These are phyloP conservation scores for Hymenopus coronatus DNA, from an alignment of 2,888 invertebrate genomes.

Conservation along the genomic window DNA sequence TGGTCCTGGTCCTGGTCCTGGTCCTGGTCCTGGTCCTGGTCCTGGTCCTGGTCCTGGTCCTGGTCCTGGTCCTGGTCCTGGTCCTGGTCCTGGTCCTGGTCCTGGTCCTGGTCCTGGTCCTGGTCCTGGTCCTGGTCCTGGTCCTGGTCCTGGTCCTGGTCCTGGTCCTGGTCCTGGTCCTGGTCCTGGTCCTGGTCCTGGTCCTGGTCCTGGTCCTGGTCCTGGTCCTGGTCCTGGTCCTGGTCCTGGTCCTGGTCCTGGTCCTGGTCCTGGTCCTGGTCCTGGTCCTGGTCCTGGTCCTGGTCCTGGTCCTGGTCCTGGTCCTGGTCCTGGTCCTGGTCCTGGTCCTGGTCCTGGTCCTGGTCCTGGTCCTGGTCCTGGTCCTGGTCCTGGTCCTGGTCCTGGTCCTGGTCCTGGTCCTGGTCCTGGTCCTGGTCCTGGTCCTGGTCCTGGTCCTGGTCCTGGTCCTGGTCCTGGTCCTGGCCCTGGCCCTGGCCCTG, in stretches of 20 bases:
- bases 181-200: slow-evolving; percentile 8
- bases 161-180: slow-evolving; percentile 8
- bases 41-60: slow-evolving; percentile 8
- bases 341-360: slow-evolving; percentile 8
- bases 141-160: slow-evolving; percentile 8
- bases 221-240: slow-evolving; percentile 8
- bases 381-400: slow-evolving; percentile 8
- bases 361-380: slow-evolving; percentile 8
- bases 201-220: slow-evolving; percentile 8
- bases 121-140: slow-evolving; percentile 8
- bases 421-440: slow-evolving; percentile 1
- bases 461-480: background rate
- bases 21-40: slow-evolving; percentile 8
- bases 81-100: slow-evolving; percentile 6
- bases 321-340: slow-evolving; percentile 8
- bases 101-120: slow-evolving; percentile 8
- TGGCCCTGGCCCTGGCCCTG: too few species aligned
- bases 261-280: slow-evolving; percentile 6
- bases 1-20: slow-evolving; percentile 8
- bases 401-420: slow-evolving; percentile 7
- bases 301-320: slow-evolving; percentile 8
- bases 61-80: slow-evolving; percentile 8
- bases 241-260: slow-evolving; percentile 8
- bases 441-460: background rate
- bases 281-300: slow-evolving; percentile 8